Percentiles rank a stretch among this genome's conserved stretches.
Conservation (phyloP, 2,113 vertebrate species). For the Cololabis saira region DNA sequence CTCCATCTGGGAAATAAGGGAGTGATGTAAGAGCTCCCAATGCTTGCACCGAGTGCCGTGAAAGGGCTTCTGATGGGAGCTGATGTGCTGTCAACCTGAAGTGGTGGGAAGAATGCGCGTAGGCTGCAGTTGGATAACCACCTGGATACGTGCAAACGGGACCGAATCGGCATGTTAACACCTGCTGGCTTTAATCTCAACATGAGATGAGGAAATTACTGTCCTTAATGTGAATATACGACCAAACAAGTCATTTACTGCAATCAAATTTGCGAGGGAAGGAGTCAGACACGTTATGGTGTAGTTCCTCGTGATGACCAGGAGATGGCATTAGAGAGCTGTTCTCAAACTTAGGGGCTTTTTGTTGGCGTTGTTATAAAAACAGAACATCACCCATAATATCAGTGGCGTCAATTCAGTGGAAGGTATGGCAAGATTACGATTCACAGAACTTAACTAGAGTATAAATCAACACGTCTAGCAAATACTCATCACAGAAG, state of each 20-base stretch:
- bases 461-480: too few species aligned
- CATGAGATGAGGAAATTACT: background rate
- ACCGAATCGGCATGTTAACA: background rate
- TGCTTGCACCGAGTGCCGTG: slow-evolving; percentile 3
- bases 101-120: slow-evolving; percentile 18
- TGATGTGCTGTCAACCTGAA: slow-evolving; percentile 46
- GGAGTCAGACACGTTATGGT: background rate
- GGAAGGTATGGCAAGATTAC: too few species aligned
- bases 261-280: slow-evolving; percentile 15
- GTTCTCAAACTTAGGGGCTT: too few species aligned
- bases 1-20: slow-evolving; percentile 24
- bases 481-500: too few species aligned
- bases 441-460: too few species aligned
- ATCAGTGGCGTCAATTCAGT: too few species aligned
- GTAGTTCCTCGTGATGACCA: slow-evolving; percentile 27
- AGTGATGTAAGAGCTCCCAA: slow-evolving; percentile 43
- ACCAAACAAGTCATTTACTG: slow-evolving; percentile 25
- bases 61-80: slow-evolving; percentile 41
- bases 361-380: background rate
- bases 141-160: slow-evolving; percentile 6
- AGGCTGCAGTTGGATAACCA: slow-evolving; percentile 26
- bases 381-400: background rate
- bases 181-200: slow-evolving; percentile 52
- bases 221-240: slow-evolving; percentile 38
- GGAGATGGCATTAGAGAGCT: slow-evolving; percentile 51